These are phyloP conservation scores for Limosa lapponica DNA, from an alignment of 2,797 vertebrate species.

Conservation along the genomic window DNA sequence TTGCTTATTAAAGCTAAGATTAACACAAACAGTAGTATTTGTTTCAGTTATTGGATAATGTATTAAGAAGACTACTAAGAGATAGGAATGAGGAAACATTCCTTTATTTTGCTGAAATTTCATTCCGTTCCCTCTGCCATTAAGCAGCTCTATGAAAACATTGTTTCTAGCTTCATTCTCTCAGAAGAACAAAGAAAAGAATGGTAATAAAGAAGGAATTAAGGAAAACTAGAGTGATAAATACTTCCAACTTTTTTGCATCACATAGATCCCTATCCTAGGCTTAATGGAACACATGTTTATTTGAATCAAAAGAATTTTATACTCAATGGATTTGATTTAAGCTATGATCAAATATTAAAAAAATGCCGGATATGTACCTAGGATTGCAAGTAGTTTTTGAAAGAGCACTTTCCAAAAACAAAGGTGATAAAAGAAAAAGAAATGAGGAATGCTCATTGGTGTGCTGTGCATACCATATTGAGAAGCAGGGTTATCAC, in stretches of 20 bases:
- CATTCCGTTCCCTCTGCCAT: background rate
- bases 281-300: slow-evolving; percentile 29
- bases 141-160: background rate
- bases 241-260: background rate
- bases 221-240: slow-evolving; percentile 27
- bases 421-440: background rate
- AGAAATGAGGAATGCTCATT: background rate
- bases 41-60: background rate
- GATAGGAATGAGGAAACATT: background rate
- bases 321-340: slow-evolving; percentile 38
- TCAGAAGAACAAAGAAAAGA: background rate
- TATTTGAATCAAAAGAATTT: slow-evolving; percentile 38
- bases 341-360: slow-evolving; percentile 23
- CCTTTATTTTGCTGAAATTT: background rate
- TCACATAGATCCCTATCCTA: background rate
- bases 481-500: background rate
- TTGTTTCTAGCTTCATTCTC: background rate
- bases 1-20: background rate
- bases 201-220: slow-evolving; percentile 59
- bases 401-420: background rate
- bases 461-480: background rate
- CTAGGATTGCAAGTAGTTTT: background rate
- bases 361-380: slow-evolving; percentile 23
- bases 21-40: background rate
- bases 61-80: background rate